These are phyloP conservation scores for Patella ulyssiponensis DNA, from an alignment of 2,888 invertebrate species.

Conservation along the genomic window DNA sequence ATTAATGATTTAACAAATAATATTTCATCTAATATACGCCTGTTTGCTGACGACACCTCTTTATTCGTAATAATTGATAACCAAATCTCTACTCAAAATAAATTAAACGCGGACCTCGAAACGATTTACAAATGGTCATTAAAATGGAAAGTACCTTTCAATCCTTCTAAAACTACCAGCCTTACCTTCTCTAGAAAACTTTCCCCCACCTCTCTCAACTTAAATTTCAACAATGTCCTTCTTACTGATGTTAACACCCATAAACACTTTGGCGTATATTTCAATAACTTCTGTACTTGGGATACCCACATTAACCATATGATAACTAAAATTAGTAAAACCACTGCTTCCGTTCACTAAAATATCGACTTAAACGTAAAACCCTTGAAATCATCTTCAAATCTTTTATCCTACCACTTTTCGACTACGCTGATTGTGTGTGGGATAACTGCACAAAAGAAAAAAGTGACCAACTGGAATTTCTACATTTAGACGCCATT, in stretches of 20 bases:
- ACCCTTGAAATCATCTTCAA: slow-evolving; percentile 20
- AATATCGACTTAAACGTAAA: slow-evolving; percentile 4
- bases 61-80: too few relatives aligned
- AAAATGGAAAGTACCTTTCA: too few relatives aligned
- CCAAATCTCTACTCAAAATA: too few relatives aligned
- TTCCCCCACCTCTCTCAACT: background rate
- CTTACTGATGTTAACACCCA: background rate
- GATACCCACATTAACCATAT: too few relatives aligned
- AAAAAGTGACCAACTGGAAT: background rate
- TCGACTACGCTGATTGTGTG: slow-evolving; percentile 12
- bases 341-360: background rate
- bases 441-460: slow-evolving; percentile 18
- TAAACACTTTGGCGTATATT: background rate
- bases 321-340: too few relatives aligned
- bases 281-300: background rate
- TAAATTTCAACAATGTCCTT: slow-evolving; percentile 4
- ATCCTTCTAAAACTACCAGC: too few relatives aligned
- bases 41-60: too few relatives aligned
- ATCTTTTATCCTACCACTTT: slow-evolving; percentile 14
- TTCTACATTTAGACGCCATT: slow-evolving; percentile 16
- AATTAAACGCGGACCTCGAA: too few relatives aligned
- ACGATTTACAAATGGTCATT: too few relatives aligned
- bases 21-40: too few relatives aligned
- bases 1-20: too few relatives aligned
- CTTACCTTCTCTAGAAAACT: background rate